These are phyloP conservation scores for Sebastes minor DNA, from an alignment of 2,797 vertebrate genomes.

Conservation along the genomic window DNA sequence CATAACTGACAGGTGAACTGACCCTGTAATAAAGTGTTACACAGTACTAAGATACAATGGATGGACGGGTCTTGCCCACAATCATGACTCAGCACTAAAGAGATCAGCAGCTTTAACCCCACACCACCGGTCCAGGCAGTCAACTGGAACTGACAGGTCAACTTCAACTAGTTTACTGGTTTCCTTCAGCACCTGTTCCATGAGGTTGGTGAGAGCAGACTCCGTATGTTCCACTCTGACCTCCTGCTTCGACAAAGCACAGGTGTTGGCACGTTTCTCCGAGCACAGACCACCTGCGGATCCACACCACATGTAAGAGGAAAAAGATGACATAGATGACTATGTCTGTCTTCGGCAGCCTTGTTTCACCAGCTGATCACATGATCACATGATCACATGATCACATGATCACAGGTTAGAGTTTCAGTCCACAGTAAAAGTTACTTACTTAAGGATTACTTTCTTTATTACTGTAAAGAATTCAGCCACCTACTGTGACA, in stretches of 20 bases:
- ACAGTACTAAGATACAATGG: background rate
- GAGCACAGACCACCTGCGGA: slow-evolving; percentile 60
- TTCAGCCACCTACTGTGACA: background rate
- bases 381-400: too few species aligned
- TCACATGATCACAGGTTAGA: background rate
- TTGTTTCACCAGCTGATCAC: too few species aligned
- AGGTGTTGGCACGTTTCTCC: slow-evolving; percentile 48
- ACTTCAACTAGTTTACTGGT: background rate
- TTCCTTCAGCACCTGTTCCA: slow-evolving; percentile 78
- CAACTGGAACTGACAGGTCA: background rate
- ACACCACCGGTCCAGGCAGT: background rate
- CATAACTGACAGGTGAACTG: background rate
- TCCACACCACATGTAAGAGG: background rate
- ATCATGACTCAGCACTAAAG: background rate
- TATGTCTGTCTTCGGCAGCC: background rate
- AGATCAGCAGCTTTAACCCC: background rate
- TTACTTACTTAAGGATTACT: background rate
- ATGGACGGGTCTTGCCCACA: background rate
- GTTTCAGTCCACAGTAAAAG: background rate
- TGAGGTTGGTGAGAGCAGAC: slow-evolving; percentile 59
- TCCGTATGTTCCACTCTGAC: slow-evolving; percentile 62
- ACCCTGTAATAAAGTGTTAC: background rate
- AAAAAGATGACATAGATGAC: background rate
- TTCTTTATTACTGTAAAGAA: background rate
- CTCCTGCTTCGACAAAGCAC: slow-evolving; percentile 60